Percentiles rank a stretch among this genome's conserved stretches.
Evolutionary conservation across 2,888 invertebrate species (phyloP).

Genomic region (Synergus itoensis): DNA sequence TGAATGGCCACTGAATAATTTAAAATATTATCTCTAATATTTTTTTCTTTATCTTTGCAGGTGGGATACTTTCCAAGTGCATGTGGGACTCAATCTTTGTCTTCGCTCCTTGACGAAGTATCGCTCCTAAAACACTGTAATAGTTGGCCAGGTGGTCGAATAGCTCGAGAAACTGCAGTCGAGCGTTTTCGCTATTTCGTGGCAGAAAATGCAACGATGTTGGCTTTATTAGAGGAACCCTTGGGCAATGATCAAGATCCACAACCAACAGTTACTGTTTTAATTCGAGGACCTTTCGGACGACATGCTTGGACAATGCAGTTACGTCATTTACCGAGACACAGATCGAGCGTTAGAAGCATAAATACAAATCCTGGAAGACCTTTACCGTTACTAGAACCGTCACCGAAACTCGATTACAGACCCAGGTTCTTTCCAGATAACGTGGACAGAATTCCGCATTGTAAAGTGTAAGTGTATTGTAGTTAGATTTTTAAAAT

Average conservation of each 20-base stretch:
- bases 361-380: constrained; percentile 84
- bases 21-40: background rate
- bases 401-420: constrained; percentile 83
- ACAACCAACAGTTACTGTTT: constrained; percentile 92
- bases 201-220: constrained; percentile 92
- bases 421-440: constrained; percentile 90
- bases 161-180: constrained; percentile 81
- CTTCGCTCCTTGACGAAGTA: constrained; percentile 93
- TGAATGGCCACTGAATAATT: background rate
- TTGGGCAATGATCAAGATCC: constrained; percentile 96
- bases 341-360: constrained; percentile 85
- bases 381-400: constrained; percentile 88
- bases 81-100: constrained; percentile 90
- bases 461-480: constrained; percentile 87
- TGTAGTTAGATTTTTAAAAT: no score
- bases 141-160: constrained; percentile 80
- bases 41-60: constrained; percentile 71
- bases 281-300: constrained; percentile 96
- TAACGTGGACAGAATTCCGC: constrained; percentile 87
- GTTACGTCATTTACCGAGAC: constrained; percentile 91
- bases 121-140: constrained; percentile 88
- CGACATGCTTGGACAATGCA: constrained; percentile 97
- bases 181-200: constrained; percentile 92
- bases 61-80: constrained; percentile 92
- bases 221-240: constrained; percentile 94